Percentiles rank a stretch among this genome's conserved stretches.
Evolutionary conservation across 2,797 vertebrate species (phyloP).

Genomic region (Agapornis canus): DNA sequence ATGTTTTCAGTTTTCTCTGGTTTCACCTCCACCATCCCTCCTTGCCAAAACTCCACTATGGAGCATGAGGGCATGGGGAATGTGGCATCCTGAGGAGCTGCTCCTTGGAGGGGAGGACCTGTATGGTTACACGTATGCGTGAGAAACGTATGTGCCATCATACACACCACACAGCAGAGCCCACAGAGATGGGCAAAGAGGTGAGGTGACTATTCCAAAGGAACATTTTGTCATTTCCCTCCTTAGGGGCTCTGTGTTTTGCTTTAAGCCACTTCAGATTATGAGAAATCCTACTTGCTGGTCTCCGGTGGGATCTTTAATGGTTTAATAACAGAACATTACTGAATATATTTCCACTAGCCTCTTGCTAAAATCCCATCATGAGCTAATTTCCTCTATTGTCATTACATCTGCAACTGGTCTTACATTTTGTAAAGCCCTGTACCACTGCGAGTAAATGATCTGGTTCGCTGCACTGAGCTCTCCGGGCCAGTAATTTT

Average conservation of each 20-base stretch:
- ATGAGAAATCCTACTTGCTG: constrained; percentile 44
- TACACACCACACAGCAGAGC: not conserved
- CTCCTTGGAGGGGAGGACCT: not conserved
- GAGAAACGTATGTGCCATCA: not conserved
- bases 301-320: constrained; percentile 54
- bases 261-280: constrained; percentile 31
- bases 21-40: not conserved
- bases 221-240: constrained; percentile 50
- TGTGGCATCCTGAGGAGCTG: accelerated
- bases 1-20: constrained; percentile 23
- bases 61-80: not conserved
- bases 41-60: not conserved
- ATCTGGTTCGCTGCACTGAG: not conserved
- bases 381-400: constrained; percentile 69
- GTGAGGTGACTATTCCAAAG: constrained; percentile 15
- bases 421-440: constrained; percentile 4
- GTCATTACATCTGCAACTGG: constrained; percentile 70
- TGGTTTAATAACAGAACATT: constrained; percentile 64
- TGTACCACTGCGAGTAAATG: not conserved
- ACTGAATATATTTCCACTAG: constrained; percentile 59
- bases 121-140: accelerated
- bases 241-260: constrained; percentile 28
- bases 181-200: not conserved
- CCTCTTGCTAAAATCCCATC: constrained; percentile 56
- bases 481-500: not conserved